A percentile compares a stretch with the other conserved stretches of the same genome.
Conservation (phyloP, 1,140 invertebrate genomes). For the Cotesia glomerata region DNA sequence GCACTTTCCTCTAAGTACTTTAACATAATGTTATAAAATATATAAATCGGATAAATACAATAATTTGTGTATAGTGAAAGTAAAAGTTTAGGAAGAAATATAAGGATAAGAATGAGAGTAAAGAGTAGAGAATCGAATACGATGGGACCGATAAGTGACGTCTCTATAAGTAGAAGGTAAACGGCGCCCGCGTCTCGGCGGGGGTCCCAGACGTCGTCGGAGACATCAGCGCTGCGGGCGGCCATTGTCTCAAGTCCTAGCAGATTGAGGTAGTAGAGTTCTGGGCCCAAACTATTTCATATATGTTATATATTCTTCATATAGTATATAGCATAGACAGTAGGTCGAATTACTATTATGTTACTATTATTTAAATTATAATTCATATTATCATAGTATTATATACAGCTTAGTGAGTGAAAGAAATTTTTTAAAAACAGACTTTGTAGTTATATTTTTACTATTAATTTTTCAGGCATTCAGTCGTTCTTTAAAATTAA, state of each 20-base stretch:
- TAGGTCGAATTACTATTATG: too few relatives aligned
- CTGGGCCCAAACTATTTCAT: too few relatives aligned
- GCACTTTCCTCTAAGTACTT: not conserved
- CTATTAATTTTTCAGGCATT: conserved; percentile 32
- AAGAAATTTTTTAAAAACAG: not conserved
- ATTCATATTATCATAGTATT: too few relatives aligned
- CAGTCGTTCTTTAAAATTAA: conserved; percentile 55
- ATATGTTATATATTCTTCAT: too few relatives aligned
- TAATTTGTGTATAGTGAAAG: too few relatives aligned
- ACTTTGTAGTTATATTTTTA: conserved; percentile 31
- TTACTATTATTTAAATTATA: too few relatives aligned
- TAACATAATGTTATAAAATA: not conserved
- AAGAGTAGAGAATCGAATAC: conserved; percentile 42
- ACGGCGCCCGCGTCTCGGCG: conserved; percentile 53
- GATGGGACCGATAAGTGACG: conserved; percentile 59
- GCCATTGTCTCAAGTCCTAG: conserved; percentile 58
- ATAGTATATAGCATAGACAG: too few relatives aligned
- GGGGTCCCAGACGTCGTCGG: conserved; percentile 61
- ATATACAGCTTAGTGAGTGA: not conserved
- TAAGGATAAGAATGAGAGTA: not conserved
- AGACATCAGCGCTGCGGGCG: conserved; percentile 60
- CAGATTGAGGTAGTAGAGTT: not conserved
- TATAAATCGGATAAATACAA: conserved; percentile 31
- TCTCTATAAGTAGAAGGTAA: conserved; percentile 60
- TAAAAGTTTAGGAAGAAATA: too few relatives aligned